Base-by-base conservation (phyloP, 2,797 vertebrate species). In the Euthynnus affinis region DNA sequence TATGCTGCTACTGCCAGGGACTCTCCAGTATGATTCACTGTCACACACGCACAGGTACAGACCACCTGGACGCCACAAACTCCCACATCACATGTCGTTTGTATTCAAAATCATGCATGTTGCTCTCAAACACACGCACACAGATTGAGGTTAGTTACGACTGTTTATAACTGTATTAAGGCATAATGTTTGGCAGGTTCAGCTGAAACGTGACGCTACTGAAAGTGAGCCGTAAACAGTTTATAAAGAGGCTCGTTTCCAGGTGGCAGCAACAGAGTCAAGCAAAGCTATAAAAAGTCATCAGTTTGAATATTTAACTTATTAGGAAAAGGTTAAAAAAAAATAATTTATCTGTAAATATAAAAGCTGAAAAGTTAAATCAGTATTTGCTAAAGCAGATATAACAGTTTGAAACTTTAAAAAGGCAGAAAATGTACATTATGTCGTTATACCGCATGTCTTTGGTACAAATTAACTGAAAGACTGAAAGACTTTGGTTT, bases 1-100 rank as follows among this genome's bases (percentile, higher is more conserved):
- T 97, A 96, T 97, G 96, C 90, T 94, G 72, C 88, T 4, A 78
- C 93, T 93, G 85, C 66, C 32, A 49, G 81, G 85, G 85, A 86
- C 86, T 88, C 83, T 89, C 76, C 88, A 77, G 69, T 56, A 56
- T 82, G 80, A 84, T 57, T 81, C 84, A 81, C 73, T 62, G 63
- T 74, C 78, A 46, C 63, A 62, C 80, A 61, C 17, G 10, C 66
- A 82, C 76, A 89, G 76, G 78, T 83, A 29, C 27, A 53, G 71
- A 84, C 76, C 87, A 82, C 87, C 80, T 79, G 61, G 61, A 49
- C 22, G 61, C 22, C 46, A 27, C 25, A 37, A 46, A 12, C 37
- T 10, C 10, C 1, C 55, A 25, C 49, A 42, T 63, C 55, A 29
- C 29, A 15, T 51, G 23, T 61, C 42, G 60, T 9, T 32, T 14